Evolutionary conservation across 2,797 vertebrate species (phyloP), one percentile per base, ranked within the genome.

Genomic region (Melanotaenia maccullochi): DNA sequence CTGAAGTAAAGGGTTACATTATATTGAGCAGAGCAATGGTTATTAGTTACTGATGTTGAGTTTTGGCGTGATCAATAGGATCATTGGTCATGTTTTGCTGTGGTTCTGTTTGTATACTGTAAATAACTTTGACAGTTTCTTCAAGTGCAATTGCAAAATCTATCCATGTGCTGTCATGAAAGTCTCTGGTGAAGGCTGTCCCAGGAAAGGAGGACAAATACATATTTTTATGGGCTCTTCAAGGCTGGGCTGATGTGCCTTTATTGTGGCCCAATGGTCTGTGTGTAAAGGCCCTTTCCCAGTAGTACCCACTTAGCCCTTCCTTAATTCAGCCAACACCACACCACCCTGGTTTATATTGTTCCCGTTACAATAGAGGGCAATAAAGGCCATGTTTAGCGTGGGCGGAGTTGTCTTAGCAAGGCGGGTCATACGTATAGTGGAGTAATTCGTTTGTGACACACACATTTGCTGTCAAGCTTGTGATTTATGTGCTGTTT

Each of bases 1-100:
- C 56, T 38, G 42, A 65, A 55, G 20, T 20, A 47, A 59, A 61
- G 30, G 40, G 58, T 63, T 40, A 28, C 0, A 1, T 68, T 71
- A 64, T 52, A 64, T 58, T 16, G 52, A 56, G 71, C 71, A 22
- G 51, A 54, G 51, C 24, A 24, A 25, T 6, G 25, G 24, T 28
- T 28, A 28, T 54, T 22, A 51, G 47, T 51, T 24, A 28, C 51
- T 14, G 51, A 54, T 6, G 24, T 28, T 14, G 4, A 24, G 24
- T 54, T 54, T 54, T 28, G 12, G 51, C 9, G 1, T 22, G 47
- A 51, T 51, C n/a, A 22, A 22, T 51, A 51, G 13, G 24, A 9
- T 12, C 24, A 54, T 54, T 13, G 12, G 24, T 54, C 13, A 28
- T 28, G 51, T 28, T 54, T 4, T 28, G 24, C 24, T 14, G 4